phyloP scores from a whole-genome alignment of 2,888 invertebrate species.

The Drosophila rellima region DNA sequence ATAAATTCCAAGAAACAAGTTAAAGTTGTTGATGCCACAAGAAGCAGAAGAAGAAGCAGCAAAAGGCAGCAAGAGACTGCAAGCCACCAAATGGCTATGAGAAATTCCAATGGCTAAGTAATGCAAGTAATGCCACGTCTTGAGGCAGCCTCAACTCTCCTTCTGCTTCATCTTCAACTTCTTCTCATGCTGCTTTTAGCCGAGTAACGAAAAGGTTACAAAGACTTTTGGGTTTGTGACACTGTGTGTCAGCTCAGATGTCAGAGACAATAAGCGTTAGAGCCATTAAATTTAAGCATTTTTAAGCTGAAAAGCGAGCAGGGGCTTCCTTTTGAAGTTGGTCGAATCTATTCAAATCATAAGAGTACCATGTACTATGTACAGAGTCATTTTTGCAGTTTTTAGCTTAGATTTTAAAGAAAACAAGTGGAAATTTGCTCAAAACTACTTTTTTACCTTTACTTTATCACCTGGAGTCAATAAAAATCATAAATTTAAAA shows the following conservation, averaged over 20 bases:
- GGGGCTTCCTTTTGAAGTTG: too few relatives aligned
- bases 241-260: background rate
- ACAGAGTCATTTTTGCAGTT: too few relatives aligned
- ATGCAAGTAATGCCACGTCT: conserved; percentile 68
- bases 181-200: conserved; percentile 4
- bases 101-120: conserved; percentile 71
- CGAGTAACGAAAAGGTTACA: background rate
- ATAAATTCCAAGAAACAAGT: conserved; percentile 75
- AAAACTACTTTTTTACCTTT: too few relatives aligned
- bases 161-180: conserved; percentile 1
- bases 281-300: background rate
- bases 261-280: background rate
- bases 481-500: too few relatives aligned
- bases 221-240: background rate
- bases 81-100: conserved; percentile 39
- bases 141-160: conserved; percentile 24
- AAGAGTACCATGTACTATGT: too few relatives aligned
- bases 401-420: too few relatives aligned
- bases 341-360: too few relatives aligned
- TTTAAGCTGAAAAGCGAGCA: too few relatives aligned
- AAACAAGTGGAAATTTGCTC: too few relatives aligned
- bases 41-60: conserved; percentile 5
- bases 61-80: conserved; percentile 1
- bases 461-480: too few relatives aligned
- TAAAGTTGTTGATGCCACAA: conserved; percentile 51